Conservation (phyloP, 2,113 vertebrate genomes). For the Petaurus breviceps region DNA sequence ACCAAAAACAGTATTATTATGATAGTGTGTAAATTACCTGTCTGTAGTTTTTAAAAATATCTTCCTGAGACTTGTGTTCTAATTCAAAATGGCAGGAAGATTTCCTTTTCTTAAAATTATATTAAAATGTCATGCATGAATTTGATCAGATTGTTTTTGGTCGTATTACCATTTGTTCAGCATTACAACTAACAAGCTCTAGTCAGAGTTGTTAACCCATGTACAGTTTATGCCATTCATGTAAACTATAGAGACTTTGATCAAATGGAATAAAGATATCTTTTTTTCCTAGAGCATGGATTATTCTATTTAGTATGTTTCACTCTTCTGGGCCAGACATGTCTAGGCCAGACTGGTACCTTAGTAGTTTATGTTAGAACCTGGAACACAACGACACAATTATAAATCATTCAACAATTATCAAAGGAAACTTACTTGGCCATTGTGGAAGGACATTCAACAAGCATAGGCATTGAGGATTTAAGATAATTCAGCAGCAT, state of each 20-base stretch:
- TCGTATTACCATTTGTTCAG: slow-evolving; percentile 68
- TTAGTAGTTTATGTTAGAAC: neutral
- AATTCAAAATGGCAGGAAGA: slow-evolving; percentile 62
- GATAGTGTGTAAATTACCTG: slow-evolving; percentile 72
- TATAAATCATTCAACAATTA: neutral
- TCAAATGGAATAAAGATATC: slow-evolving; percentile 83
- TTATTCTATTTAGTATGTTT: neutral
- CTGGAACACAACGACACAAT: neutral
- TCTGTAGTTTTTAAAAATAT: slow-evolving; percentile 76
- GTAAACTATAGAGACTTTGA: slow-evolving; percentile 81
- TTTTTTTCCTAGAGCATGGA: slow-evolving; percentile 77
- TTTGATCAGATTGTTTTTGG: slow-evolving; percentile 76
- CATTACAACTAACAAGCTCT: slow-evolving; percentile 70
- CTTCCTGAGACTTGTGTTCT: slow-evolving; percentile 74
- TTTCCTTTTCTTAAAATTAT: slow-evolving; percentile 74
- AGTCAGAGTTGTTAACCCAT: slow-evolving; percentile 67
- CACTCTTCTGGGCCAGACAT: neutral
- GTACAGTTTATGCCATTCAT: slow-evolving; percentile 72
- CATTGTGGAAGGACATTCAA: neutral
- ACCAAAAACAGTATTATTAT: slow-evolving; percentile 50
- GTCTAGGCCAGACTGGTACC: neutral
- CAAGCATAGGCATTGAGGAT: neutral
- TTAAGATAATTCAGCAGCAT: neutral
- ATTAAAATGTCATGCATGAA: slow-evolving; percentile 80
- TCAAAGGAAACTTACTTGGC: neutral